These are phyloP conservation scores for Ferrisia virgata DNA, from an alignment of 2,888 invertebrate species.

Conservation along the genomic window DNA sequence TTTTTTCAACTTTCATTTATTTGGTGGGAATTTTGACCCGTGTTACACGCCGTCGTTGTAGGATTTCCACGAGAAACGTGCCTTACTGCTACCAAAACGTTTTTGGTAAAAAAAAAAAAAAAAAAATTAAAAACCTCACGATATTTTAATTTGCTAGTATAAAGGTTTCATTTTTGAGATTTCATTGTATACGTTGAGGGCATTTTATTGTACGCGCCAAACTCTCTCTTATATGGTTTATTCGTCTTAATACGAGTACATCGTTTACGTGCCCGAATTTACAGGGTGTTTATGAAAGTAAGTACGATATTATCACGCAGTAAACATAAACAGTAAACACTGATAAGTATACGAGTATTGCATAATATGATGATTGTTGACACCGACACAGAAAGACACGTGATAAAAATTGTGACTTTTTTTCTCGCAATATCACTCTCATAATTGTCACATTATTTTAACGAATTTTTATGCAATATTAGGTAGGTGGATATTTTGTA, in stretches of 20 bases:
- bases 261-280: background rate
- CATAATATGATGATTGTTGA: background rate
- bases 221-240: background rate
- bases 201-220: background rate
- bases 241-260: background rate
- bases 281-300: background rate
- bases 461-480: background rate
- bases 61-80: background rate
- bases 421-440: background rate
- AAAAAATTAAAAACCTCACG: background rate
- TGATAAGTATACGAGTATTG: background rate
- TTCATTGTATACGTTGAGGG: background rate
- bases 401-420: background rate
- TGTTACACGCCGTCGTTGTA: background rate
- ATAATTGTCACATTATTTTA: background rate
- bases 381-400: background rate
- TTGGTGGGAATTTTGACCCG: background rate
- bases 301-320: no score
- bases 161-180: background rate
- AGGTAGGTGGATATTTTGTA: background rate
- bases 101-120: no score
- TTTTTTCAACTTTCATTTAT: background rate
- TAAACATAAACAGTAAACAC: no score
- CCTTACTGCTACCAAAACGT: background rate
- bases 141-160: background rate